phyloP scores from a whole-genome alignment of 1,140 invertebrate species.

The Zaprionus lachaisei region DNA sequence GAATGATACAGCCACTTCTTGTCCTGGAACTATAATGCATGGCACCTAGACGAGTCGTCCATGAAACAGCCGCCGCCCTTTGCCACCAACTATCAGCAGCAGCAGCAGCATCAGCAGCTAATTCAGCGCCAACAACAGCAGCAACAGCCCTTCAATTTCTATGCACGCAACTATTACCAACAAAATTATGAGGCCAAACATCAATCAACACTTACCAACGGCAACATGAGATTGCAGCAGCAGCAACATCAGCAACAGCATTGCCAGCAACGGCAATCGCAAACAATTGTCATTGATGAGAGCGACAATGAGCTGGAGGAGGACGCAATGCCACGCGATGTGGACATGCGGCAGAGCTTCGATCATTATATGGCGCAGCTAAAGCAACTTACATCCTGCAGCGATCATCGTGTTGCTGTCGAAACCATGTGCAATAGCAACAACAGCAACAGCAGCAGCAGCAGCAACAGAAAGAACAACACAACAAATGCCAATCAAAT shows the following conservation, averaged over 20 bases:
- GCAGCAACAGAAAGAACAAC: conserved; percentile 52
- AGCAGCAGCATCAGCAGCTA: conserved; percentile 46
- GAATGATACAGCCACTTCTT: conserved; percentile 84
- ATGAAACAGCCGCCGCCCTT: conserved; percentile 58
- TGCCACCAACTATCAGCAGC: conserved; percentile 50
- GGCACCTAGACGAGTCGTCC: conserved; percentile 70
- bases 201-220: conserved; percentile 56
- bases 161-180: conserved; percentile 51
- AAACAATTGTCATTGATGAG: conserved; percentile 74
- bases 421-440: conserved; percentile 72
- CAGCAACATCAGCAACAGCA: conserved; percentile 43
- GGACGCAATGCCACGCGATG: conserved; percentile 35
- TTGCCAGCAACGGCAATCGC: conserved; percentile 24
- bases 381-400: conserved; percentile 58
- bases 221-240: conserved; percentile 56
- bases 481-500: conserved; percentile 75
- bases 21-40: conserved; percentile 76
- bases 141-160: conserved; percentile 40
- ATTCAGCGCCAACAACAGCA: conserved; percentile 54
- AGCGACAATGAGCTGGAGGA: conserved; percentile 69
- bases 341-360: conserved; percentile 59
- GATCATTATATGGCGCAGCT: conserved; percentile 72
- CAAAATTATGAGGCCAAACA: conserved; percentile 35
- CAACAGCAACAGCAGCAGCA: conserved; percentile 24
- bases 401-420: conserved; percentile 24